A percentile compares a stretch with the other conserved stretches of the same genome.
Evolutionary conservation across 2,888 invertebrate species (phyloP).

Genomic region (Pyrrhia umbra): DNA sequence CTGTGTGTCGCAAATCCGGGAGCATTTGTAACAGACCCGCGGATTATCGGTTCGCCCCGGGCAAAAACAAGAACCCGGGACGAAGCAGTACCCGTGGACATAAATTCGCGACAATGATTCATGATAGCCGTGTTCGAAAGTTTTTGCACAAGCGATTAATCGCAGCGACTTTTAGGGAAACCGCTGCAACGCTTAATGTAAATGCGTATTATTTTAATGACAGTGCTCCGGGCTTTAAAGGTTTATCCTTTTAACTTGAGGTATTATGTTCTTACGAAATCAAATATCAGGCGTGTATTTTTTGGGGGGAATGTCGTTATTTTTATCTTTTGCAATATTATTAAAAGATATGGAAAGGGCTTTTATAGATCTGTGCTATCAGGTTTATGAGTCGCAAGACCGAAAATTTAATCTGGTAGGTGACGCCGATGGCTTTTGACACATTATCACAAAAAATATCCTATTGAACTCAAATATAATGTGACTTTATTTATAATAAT

Average conservation of each 20-base stretch:
- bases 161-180: slow-evolving; percentile 77
- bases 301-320: slow-evolving; percentile 12
- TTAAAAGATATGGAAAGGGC: slow-evolving; percentile 20
- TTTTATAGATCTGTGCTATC: slow-evolving; percentile 9
- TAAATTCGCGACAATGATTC: slow-evolving; percentile 89
- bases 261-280: slow-evolving; percentile 30
- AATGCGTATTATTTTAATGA: slow-evolving; percentile 64
- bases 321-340: slow-evolving; percentile 35
- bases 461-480: no score
- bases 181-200: slow-evolving; percentile 61
- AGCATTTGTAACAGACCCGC: slow-evolving; percentile 81
- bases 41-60: slow-evolving; percentile 73
- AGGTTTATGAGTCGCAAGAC: neutral
- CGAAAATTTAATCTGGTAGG: slow-evolving; percentile 11
- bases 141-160: slow-evolving; percentile 85
- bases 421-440: no score
- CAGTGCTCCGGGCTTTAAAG: slow-evolving; percentile 57
- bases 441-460: no score
- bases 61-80: slow-evolving; percentile 79
- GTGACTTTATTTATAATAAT: no score
- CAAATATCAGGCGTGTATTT: slow-evolving; percentile 28
- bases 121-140: slow-evolving; percentile 82
- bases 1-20: slow-evolving; percentile 76
- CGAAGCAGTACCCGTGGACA: slow-evolving; percentile 76
- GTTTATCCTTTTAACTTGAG: slow-evolving; percentile 57